These are phyloP conservation scores for Sipha maydis DNA, from an alignment of 2,888 invertebrate genomes.

Conservation along the genomic window DNA sequence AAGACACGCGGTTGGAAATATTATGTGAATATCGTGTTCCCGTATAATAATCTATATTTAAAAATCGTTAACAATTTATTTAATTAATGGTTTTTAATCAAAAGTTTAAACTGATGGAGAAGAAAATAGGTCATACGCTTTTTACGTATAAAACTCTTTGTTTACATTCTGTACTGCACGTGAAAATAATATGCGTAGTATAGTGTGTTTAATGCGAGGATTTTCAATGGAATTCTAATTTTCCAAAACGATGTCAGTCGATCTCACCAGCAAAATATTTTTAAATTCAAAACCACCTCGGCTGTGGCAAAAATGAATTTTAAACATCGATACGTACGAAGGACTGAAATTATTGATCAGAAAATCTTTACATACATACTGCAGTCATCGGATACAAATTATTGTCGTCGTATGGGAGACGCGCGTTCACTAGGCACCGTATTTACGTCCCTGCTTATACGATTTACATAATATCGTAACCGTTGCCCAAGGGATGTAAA, in stretches of 20 bases:
- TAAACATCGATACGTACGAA: neutral
- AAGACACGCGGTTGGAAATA: neutral
- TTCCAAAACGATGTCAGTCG: neutral
- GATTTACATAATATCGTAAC: neutral
- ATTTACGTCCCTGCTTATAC: neutral
- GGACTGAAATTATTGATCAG: conserved; percentile 14
- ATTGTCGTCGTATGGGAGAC: neutral
- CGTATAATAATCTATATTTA: neutral
- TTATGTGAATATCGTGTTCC: neutral
- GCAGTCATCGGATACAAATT: neutral
- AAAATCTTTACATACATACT: neutral
- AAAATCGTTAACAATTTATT: neutral
- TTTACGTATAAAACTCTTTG: neutral
- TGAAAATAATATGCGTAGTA: neutral
- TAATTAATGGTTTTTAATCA: neutral
- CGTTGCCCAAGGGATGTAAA: neutral
- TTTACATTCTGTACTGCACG: neutral
- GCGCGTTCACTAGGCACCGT: no score
- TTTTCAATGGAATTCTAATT: conserved; percentile 14
- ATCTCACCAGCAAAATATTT: neutral
- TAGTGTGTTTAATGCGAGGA: neutral
- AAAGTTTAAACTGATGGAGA: neutral
- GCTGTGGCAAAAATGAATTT: conserved; percentile 10
- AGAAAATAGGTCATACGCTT: neutral
- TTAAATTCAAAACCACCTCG: neutral